phyloP scores from a whole-genome alignment of 2,888 invertebrate species.

The Bugula neritina region DNA sequence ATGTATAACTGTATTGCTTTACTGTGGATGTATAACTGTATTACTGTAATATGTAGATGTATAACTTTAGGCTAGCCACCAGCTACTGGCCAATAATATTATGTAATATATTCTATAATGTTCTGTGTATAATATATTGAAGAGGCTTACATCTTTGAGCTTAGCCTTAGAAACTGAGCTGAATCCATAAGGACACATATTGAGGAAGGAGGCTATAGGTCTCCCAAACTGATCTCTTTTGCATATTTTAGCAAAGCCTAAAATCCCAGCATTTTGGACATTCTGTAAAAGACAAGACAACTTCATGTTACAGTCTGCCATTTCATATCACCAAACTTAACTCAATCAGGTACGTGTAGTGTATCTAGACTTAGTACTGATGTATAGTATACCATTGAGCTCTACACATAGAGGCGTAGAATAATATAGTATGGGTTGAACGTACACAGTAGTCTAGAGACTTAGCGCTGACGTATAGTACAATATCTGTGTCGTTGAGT shows the following conservation, averaged over 20 bases:
- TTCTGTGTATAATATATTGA: too few relatives aligned
- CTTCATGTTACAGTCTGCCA: too few relatives aligned
- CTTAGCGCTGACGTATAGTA: background rate
- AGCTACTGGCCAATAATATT: too few relatives aligned
- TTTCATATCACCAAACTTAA: too few relatives aligned
- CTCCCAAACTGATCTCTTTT: conserved; percentile 23
- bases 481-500: background rate
- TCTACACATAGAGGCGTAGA: too few relatives aligned
- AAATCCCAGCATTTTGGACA: background rate
- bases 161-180: background rate
- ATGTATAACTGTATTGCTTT: too few relatives aligned
- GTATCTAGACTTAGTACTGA: background rate
- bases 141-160: background rate
- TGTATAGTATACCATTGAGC: too few relatives aligned
- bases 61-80: too few relatives aligned
- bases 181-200: background rate
- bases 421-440: too few relatives aligned
- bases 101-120: too few relatives aligned
- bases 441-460: conserved; percentile 11
- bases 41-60: too few relatives aligned
- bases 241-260: conserved; percentile 14
- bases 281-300: background rate
- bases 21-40: too few relatives aligned
- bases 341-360: background rate
- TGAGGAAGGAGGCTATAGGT: conserved; percentile 16